Conservation (phyloP, 2,113 vertebrate species). For the Catharus fuscescens region DNA sequence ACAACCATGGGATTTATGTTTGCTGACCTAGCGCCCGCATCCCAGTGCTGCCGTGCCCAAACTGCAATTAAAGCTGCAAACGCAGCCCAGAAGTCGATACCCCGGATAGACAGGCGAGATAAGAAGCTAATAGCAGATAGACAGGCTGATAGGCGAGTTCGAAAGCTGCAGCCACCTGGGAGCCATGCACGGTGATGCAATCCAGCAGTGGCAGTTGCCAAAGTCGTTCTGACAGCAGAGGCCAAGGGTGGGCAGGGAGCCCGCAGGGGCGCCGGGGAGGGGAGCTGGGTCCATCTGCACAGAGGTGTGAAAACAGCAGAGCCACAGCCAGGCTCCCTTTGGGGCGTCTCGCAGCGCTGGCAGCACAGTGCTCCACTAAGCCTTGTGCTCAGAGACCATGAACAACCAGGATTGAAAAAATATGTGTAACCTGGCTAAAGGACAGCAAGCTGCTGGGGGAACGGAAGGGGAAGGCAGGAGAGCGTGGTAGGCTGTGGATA, state of each 20-base stretch:
- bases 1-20: background rate
- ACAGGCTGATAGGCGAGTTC: background rate
- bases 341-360: constrained; percentile 2
- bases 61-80: background rate
- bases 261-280: background rate
- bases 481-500: background rate
- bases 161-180: constrained; percentile 58
- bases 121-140: background rate
- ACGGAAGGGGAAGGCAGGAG: background rate
- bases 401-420: constrained; percentile 41
- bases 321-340: constrained; percentile 24
- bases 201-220: constrained; percentile 37
- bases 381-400: constrained; percentile 38
- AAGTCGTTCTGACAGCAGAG: background rate
- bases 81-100: background rate
- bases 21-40: background rate
- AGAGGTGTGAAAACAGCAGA: constrained; percentile 47
- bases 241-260: constrained; percentile 14
- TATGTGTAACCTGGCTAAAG: constrained; percentile 51
- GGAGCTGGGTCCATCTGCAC: constrained; percentile 15
- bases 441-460: constrained; percentile 30
- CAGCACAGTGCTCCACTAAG: background rate
- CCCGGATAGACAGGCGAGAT: background rate
- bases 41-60: background rate
- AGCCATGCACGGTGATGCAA: constrained; percentile 3